Percentiles rank a stretch among this genome's conserved stretches.
These are phyloP conservation scores for Heliconius congener DNA, from an alignment of 1,140 invertebrate species.

Conservation along the genomic window DNA sequence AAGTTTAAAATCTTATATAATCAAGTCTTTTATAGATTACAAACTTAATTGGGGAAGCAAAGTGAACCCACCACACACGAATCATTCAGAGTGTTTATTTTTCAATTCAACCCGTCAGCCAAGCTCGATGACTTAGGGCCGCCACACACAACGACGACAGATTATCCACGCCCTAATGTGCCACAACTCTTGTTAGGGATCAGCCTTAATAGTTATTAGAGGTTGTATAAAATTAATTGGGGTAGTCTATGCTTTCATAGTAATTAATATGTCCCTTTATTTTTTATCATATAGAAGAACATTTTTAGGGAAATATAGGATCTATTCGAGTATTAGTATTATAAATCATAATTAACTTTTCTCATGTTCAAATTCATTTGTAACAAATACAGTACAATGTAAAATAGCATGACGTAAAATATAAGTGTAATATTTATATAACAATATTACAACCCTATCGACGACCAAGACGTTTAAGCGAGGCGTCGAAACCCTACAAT, in stretches of 20 bases:
- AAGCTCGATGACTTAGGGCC: conserved; percentile 59
- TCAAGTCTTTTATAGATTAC: conserved; percentile 19
- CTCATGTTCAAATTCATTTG: background rate
- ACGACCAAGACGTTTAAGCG: conserved; percentile 54
- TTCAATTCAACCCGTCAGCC: conserved; percentile 71
- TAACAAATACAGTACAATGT: background rate
- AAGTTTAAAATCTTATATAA: background rate
- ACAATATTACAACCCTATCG: conserved; percentile 56
- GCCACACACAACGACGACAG: conserved; percentile 65
- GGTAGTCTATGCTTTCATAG: conserved; percentile 22
- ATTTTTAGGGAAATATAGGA: background rate
- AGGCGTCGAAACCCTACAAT: conserved; percentile 79
- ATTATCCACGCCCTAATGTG: conserved; percentile 56
- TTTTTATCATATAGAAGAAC: background rate
- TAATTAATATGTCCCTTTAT: conserved; percentile 11
- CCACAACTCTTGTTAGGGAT: conserved; percentile 42
- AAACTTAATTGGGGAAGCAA: conserved; percentile 44
- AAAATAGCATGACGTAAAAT: background rate
- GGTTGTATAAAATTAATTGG: conserved; percentile 36
- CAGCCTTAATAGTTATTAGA: conserved; percentile 38
- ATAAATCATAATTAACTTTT: background rate
- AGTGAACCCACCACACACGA: conserved; percentile 50
- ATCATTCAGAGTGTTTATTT: conserved; percentile 67
- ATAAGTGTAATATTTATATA: background rate
- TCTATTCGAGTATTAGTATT: background rate